Evolutionary conservation across 2,113 vertebrate genomes (phyloP), one percentile per base, ranked within the genome.

Genomic region (Oceanodroma tethys): DNA sequence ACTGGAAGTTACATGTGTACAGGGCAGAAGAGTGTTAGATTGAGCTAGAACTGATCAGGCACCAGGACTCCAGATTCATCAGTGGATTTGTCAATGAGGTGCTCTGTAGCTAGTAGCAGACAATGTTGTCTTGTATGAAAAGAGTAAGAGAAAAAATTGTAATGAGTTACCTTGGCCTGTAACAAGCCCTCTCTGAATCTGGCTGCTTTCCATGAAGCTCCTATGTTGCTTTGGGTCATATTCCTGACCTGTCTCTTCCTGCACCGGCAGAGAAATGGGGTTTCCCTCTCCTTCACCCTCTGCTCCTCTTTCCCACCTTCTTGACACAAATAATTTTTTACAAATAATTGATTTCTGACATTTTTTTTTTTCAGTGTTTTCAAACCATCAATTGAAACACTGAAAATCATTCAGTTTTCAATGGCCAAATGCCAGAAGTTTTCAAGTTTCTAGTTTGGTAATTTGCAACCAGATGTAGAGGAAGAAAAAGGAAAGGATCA

Each of bases 191-290:
- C 13, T 83, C 48, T 38, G 34, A 66, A 66, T 86, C 2, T 83
- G 21, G 4, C n/a, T 82, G 50, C 30, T 82, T 88, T 88, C 71
- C 30, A 26, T 19, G 2, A 47, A 70, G 29, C 11, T 91, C 36
- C 29, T 53, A 0, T 38, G 32, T 23, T 0, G 0, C 19, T 32
- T 32, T 70, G n/a, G 23, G 10, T 66, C 66, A n/a, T 43, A 56
- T 29, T 93, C 40, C 26, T 63, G 38, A 26, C 10, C 11, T 20
- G 7, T 25, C 7, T 90, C 23, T 14, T 65, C 43, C 88, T 38
- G 15, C 23, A 34, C 12, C 1, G 2, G 11, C 18, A 47, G 8
- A 75, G 6, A 56, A 88, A 65, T 30, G 3, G 13, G 11, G 3
- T 48, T 89, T 82, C 7, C 22, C 5, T 78, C 25, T 56, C 10